These are phyloP conservation scores for Asteroscopus sphinx DNA, from an alignment of 2,888 invertebrate genomes.

Conservation along the genomic window DNA sequence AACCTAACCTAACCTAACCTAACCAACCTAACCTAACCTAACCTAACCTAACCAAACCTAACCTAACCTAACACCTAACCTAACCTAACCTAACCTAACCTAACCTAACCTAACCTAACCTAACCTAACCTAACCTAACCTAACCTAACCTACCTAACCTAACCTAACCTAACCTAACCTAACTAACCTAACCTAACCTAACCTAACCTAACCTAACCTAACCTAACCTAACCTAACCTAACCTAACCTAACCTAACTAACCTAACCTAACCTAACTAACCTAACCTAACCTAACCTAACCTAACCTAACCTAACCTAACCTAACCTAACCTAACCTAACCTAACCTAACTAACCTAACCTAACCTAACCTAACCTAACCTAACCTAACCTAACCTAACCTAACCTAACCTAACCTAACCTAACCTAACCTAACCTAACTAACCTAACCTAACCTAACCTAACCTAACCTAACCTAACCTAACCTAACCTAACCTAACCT, in stretches of 20 bases:
- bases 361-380: slow-evolving; percentile 29
- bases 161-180: slow-evolving; percentile 35
- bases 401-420: slow-evolving; percentile 29
- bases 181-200: slow-evolving; percentile 30
- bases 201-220: slow-evolving; percentile 26
- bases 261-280: too few relatives aligned
- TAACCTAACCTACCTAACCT: too few relatives aligned
- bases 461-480: slow-evolving; percentile 25
- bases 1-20: too few relatives aligned
- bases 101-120: slow-evolving; percentile 35
- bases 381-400: slow-evolving; percentile 26
- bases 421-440: slow-evolving; percentile 28
- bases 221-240: slow-evolving; percentile 32
- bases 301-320: slow-evolving; percentile 32
- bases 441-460: slow-evolving; percentile 28
- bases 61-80: too few relatives aligned
- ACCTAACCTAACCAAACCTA: too few relatives aligned
- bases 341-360: slow-evolving; percentile 27
- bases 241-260: slow-evolving; percentile 35
- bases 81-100: slow-evolving; percentile 33
- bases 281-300: slow-evolving; percentile 34
- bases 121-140: too few relatives aligned
- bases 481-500: slow-evolving; percentile 28
- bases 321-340: slow-evolving; percentile 23
- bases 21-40: too few relatives aligned